A percentile compares a stretch with the other conserved stretches of the same genome.
phyloP scores from a whole-genome alignment of 2,888 invertebrate species.

The Polyommatus icarus region DNA sequence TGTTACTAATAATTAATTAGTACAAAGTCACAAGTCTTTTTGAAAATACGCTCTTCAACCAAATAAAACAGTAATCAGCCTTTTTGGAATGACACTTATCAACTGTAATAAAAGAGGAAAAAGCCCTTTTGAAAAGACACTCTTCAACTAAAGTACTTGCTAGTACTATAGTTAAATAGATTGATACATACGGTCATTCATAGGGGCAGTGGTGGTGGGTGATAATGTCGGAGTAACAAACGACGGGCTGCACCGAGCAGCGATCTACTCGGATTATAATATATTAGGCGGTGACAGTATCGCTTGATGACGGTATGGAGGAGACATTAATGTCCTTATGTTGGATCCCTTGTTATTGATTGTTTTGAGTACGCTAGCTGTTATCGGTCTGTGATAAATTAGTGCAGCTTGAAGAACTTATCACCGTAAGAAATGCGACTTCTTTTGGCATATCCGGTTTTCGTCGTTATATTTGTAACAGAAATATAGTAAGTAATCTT shows the following conservation, averaged over 20 bases:
- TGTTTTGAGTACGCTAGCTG: slow-evolving; percentile 21
- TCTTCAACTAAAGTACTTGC: not conserved
- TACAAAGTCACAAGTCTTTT: too few species aligned
- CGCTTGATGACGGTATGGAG: slow-evolving; percentile 31
- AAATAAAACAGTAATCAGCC: too few species aligned
- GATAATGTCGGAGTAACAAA: slow-evolving; percentile 75
- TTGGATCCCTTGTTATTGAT: slow-evolving; percentile 29
- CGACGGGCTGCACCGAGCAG: slow-evolving; percentile 49
- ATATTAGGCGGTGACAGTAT: slow-evolving; percentile 36
- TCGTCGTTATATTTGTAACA: not conserved
- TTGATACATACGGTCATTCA: slow-evolving; percentile 18
- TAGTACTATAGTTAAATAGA: not conserved
- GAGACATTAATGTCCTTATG: slow-evolving; percentile 31
- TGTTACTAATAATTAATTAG: too few species aligned
- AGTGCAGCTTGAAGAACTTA: not conserved
- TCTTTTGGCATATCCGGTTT: not conserved
- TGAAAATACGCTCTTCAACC: too few species aligned
- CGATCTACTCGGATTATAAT: slow-evolving; percentile 37
- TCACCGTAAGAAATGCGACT: not conserved
- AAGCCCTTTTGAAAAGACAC: too few species aligned
- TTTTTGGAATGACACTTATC: too few species aligned
- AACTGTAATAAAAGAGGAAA: too few species aligned
- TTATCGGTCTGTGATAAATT: slow-evolving; percentile 24
- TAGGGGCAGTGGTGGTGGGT: slow-evolving; percentile 68
- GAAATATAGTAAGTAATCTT: too few species aligned